Evolutionary conservation across 2,888 invertebrate species (phyloP).

Genomic region (Melinaea marsaeus): DNA sequence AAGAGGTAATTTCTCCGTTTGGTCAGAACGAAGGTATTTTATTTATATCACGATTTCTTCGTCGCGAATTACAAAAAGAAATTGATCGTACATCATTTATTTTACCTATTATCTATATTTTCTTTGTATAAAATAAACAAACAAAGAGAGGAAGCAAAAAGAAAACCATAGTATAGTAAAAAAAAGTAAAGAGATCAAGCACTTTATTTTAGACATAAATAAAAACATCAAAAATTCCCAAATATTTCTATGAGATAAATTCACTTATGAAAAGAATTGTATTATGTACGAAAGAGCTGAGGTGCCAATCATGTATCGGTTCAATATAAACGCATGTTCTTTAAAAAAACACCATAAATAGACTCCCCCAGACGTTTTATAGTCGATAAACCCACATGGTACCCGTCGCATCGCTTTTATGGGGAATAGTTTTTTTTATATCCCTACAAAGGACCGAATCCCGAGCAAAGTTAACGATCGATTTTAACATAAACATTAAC

Average conservation of each 20-base stretch:
- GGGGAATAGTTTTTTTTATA: slow-evolving; percentile 45
- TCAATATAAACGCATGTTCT: slow-evolving; percentile 58
- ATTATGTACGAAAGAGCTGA: slow-evolving; percentile 32
- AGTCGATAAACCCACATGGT: slow-evolving; percentile 67
- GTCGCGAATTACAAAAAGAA: too few species aligned
- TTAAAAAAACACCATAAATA: slow-evolving; percentile 65
- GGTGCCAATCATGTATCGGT: slow-evolving; percentile 47
- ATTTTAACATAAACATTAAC: slow-evolving; percentile 9
- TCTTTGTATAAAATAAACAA: too few species aligned
- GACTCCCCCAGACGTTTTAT: slow-evolving; percentile 66
- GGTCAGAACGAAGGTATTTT: not conserved
- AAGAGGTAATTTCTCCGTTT: slow-evolving; percentile 5
- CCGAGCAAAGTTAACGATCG: slow-evolving; percentile 9
- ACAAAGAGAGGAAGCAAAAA: too few species aligned
- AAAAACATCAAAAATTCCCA: too few species aligned
- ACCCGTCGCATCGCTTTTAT: slow-evolving; percentile 57
- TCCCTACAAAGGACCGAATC: slow-evolving; percentile 28
- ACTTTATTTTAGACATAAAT: too few species aligned
- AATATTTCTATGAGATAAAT: too few species aligned
- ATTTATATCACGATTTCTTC: not conserved
- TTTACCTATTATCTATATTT: too few species aligned
- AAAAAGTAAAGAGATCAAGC: too few species aligned
- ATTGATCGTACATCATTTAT: too few species aligned
- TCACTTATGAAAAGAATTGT: not conserved
- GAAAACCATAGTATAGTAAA: too few species aligned